phyloP scores from a whole-genome alignment of 2,113 vertebrate species.

The Coracopsis vasa region DNA sequence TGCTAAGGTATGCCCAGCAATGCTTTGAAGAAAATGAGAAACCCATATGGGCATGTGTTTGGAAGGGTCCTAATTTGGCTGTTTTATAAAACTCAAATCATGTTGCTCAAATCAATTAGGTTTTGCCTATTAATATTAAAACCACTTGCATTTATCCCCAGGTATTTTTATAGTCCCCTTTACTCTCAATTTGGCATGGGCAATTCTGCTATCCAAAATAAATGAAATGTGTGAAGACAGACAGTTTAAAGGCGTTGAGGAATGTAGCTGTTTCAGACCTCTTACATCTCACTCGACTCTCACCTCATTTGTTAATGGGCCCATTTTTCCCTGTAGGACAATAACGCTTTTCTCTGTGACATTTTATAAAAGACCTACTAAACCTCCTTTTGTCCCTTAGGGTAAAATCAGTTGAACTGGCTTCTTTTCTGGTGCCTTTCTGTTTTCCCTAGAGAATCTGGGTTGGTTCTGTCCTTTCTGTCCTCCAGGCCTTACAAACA shows the following conservation, averaged over 20 bases:
- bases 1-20: neutral
- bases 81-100: neutral
- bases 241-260: neutral
- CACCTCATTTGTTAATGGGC: constrained; percentile 30
- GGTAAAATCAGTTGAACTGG: constrained; percentile 5
- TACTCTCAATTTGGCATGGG: neutral
- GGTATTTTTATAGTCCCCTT: neutral
- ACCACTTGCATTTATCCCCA: neutral
- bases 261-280: neutral
- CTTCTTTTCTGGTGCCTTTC: neutral
- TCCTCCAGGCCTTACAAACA: fast-evolving
- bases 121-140: neutral
- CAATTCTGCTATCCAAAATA: neutral
- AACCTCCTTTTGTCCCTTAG: constrained; percentile 6
- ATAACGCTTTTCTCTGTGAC: neutral
- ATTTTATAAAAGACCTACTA: neutral
- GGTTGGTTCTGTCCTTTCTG: neutral
- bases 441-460: neutral
- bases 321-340: neutral
- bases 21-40: neutral
- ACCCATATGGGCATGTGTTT: neutral
- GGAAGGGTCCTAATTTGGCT: neutral
- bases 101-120: neutral
- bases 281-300: neutral
- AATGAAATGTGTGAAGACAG: constrained; percentile 9